Evolutionary conservation across 1,140 invertebrate genomes (phyloP), one percentile per base, ranked within the genome.

Genomic region (Eupristina koningsbergeri): DNA sequence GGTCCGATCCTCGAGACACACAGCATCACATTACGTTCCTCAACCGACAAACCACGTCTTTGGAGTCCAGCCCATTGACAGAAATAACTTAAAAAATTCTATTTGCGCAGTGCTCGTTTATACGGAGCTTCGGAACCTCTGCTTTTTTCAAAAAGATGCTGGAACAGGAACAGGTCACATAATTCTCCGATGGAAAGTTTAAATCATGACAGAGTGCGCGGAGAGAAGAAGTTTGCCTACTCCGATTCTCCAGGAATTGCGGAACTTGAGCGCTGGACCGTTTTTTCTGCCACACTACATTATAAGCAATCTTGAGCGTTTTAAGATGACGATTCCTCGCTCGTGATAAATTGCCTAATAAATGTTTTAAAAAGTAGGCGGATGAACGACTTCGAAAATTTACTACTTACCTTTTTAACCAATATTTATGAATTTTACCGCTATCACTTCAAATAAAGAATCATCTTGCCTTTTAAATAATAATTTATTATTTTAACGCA

Each of bases 131-230:
- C 64, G 69, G 39, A 45, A 80, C 11, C 5, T 9, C 67, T 41
- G 15, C 67, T 26, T 34, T 29, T 31, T 34, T 5, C 3, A n/a
- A n/a, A 34, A 22, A 17, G 22, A 41, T 36, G 7, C 8, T 41
- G 67, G 1, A 9, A 31, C 9, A 41, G 36, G n/a, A 26, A 13
- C 6, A 41, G 19, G 26, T 67, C 67, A 53, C 45, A 29, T 41
- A 69, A 71, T 36, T 73, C 67, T 81, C 36, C 74, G 45, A 69
- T 69, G 31, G 61, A 83, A 83, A 83, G 74, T 83, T 83, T 76
- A 83, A 83, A 83, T 76, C 74, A 77, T 77, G 74, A 83, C 74
- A 15, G 73, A 76, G 76, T 78, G 41, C 39, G 29, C 34, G 9
- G 39, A 39, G 58, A 19, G 39, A 45, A 81, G 64, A 74, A 81